These are phyloP conservation scores for Pandion haliaetus DNA, from an alignment of 2,113 vertebrate species.

Conservation along the genomic window DNA sequence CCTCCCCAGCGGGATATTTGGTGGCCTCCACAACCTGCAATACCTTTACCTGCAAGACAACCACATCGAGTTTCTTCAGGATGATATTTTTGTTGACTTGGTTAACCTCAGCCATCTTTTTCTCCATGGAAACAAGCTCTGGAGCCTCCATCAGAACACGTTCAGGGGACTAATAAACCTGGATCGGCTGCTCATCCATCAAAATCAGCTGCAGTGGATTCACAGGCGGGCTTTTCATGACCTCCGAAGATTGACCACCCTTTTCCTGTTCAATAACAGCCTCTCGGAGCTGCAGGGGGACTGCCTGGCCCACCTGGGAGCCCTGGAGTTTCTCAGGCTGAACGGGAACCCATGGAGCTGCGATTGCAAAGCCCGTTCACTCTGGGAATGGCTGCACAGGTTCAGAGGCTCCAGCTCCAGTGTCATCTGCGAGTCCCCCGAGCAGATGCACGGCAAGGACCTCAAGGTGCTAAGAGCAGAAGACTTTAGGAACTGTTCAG, in stretches of 20 bases:
- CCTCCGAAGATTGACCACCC: conserved; percentile 89
- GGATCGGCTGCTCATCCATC: conserved; percentile 93
- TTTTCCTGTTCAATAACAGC: conserved; percentile 97
- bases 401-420: conserved; percentile 92
- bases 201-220: conserved; percentile 94
- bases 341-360: conserved; percentile 97
- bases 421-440: conserved; percentile 80
- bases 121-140: conserved; percentile 92
- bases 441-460: conserved; percentile 79
- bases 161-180: conserved; percentile 93
- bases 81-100: conserved; percentile 94
- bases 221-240: conserved; percentile 91
- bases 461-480: conserved; percentile 86
- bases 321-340: conserved; percentile 94
- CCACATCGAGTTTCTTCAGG: conserved; percentile 92
- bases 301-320: conserved; percentile 84
- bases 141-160: conserved; percentile 92
- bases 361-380: conserved; percentile 87
- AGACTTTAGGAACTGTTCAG: conserved; percentile 88
- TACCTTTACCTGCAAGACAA: conserved; percentile 99
- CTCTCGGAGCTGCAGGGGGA: conserved; percentile 86
- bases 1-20: conserved; percentile 87
- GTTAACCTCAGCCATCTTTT: conserved; percentile 98
- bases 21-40: conserved; percentile 90
- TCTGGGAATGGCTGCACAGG: conserved; percentile 93